phyloP scores from a whole-genome alignment of 1,140 invertebrate species.

The Macrocentrus cingulum region DNA sequence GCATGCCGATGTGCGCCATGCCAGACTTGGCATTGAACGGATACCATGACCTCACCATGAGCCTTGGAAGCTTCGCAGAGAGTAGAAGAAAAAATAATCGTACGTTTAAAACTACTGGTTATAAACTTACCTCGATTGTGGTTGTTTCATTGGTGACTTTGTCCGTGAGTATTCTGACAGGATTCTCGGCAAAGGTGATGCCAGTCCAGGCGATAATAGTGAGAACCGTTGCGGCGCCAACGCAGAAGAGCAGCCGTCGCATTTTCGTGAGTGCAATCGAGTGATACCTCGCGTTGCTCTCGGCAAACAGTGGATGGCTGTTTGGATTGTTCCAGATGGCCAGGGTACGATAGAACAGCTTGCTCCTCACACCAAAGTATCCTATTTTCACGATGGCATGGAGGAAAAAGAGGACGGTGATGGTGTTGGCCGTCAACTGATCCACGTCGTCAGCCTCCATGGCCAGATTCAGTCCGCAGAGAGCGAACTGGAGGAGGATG shows the following conservation, averaged over 20 bases:
- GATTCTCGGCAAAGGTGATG: constrained; percentile 77
- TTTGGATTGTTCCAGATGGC: constrained; percentile 81
- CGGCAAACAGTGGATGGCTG: constrained; percentile 79
- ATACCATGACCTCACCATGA: constrained; percentile 75
- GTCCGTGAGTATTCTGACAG: constrained; percentile 67
- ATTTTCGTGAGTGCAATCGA: constrained; percentile 75
- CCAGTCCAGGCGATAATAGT: constrained; percentile 69
- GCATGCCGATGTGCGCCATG: constrained; percentile 65
- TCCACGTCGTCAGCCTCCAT: constrained; percentile 75
- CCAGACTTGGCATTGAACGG: constrained; percentile 72
- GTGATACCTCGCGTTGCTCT: constrained; percentile 76
- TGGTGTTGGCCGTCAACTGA: constrained; percentile 77
- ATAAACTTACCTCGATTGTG: constrained; percentile 59
- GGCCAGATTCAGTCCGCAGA: constrained; percentile 69
- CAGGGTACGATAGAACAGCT: constrained; percentile 74
- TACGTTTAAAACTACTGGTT: not conserved
- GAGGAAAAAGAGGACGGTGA: constrained; percentile 78
- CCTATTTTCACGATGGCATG: constrained; percentile 74
- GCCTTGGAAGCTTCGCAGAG: constrained; percentile 61
- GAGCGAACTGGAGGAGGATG: constrained; percentile 66
- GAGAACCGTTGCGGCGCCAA: constrained; percentile 64
- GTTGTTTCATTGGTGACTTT: constrained; percentile 74
- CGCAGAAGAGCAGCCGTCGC: constrained; percentile 69
- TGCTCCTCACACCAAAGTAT: constrained; percentile 72
- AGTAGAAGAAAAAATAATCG: not conserved